Percentiles rank a stretch among this genome's conserved stretches.
Evolutionary conservation across 2,113 vertebrate species (phyloP).

Genomic region (Cisticola juncidis): DNA sequence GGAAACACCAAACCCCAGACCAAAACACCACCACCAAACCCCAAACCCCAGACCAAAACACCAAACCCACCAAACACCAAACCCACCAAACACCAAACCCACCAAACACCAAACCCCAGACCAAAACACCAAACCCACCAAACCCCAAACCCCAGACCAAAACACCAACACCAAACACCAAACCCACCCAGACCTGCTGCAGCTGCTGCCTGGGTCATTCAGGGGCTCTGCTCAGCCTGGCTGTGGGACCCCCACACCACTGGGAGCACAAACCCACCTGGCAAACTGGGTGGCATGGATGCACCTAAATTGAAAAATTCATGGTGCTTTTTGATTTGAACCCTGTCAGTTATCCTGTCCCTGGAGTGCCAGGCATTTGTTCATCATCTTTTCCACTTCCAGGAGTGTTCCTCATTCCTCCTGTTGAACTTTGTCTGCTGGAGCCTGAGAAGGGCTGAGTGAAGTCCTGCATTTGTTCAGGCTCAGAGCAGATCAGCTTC

Average conservation of each 20-base stretch:
- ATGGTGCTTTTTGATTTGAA: not conserved
- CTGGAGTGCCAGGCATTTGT: not conserved
- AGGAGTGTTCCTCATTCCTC: not conserved
- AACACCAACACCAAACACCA: too few relatives aligned
- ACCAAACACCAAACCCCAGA: not conserved
- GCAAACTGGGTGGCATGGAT: not conserved
- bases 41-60: not conserved
- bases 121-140: too few relatives aligned
- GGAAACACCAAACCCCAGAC: not conserved
- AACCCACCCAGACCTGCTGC: not conserved
- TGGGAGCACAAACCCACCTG: not conserved
- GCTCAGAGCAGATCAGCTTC: not conserved
- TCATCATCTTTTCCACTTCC: slow-evolving; percentile 19
- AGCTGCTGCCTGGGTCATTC: not conserved
- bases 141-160: not conserved
- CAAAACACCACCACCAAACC: too few relatives aligned
- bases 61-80: too few relatives aligned
- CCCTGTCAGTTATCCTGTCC: not conserved
- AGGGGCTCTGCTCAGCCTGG: not conserved
- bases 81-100: not conserved
- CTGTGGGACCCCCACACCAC: not conserved
- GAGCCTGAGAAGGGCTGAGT: not conserved
- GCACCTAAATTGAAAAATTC: slow-evolving; percentile 4
- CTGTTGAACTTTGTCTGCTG: not conserved
- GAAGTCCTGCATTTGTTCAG: not conserved